Percentiles rank a stretch among this genome's conserved stretches.
Evolutionary conservation across 2,113 vertebrate species (phyloP).

Genomic region (Takifugu bimaculatus): DNA sequence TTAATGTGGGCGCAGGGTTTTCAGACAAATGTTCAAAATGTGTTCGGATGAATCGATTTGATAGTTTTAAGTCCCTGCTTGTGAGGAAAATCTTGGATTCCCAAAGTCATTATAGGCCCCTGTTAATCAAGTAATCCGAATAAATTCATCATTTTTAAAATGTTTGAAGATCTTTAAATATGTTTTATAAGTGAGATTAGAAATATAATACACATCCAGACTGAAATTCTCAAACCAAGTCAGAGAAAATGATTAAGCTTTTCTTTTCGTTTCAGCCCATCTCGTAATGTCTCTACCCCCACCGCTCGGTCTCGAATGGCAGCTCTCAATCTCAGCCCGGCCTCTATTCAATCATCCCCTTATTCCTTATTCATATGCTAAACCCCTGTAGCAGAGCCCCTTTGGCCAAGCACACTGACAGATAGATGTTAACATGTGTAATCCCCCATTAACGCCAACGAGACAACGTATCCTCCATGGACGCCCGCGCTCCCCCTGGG

Average conservation of each 20-base stretch:
- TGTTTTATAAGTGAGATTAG: too few species aligned
- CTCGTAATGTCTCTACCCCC: constrained; percentile 45
- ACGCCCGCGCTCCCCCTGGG: constrained; percentile 66
- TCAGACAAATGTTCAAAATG: neutral
- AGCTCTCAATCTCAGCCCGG: constrained; percentile 58
- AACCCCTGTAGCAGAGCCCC: constrained; percentile 58
- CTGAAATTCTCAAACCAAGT: constrained; percentile 9
- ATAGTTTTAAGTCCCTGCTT: neutral
- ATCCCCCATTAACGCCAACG: constrained; percentile 73
- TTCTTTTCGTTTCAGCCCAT: constrained; percentile 23
- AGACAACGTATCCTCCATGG: constrained; percentile 56
- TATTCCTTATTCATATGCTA: constrained; percentile 78
- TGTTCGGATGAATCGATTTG: neutral
- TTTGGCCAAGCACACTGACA: constrained; percentile 65
- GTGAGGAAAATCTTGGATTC: too few species aligned
- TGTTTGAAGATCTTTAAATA: too few species aligned
- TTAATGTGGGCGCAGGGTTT: constrained; percentile 33
- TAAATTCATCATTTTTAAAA: too few species aligned
- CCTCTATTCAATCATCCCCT: constrained; percentile 61
- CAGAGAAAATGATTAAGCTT: constrained; percentile 11
- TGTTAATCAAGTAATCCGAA: too few species aligned
- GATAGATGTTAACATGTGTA: constrained; percentile 77
- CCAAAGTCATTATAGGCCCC: too few species aligned
- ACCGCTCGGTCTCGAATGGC: constrained; percentile 51
- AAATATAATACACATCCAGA: neutral